Base-by-base conservation (phyloP, 2,888 invertebrate genomes). In the Orthonychiurus folsomi region DNA sequence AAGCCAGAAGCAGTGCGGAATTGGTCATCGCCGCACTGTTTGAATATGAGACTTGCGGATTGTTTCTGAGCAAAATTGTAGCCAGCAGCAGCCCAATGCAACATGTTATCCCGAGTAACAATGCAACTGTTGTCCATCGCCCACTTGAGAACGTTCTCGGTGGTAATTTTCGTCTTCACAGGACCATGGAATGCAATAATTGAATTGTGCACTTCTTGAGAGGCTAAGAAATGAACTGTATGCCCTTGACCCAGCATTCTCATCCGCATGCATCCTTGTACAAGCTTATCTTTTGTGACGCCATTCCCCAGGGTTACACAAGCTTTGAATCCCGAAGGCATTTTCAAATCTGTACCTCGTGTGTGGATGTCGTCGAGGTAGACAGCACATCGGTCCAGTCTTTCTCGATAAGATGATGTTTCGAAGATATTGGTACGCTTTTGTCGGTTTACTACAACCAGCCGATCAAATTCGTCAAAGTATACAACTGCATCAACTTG, bases 91-190 rank as follows among this genome's bases (percentile, higher is more conserved):
- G 1, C 47, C n/a, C n/a, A n/a, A n/a, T n/a, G n/a, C n/a, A n/a
- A n/a, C n/a, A n/a, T n/a, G n/a, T n/a, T n/a, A n/a, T n/a, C n/a
- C n/a, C n/a, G n/a, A n/a, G n/a, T n/a, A n/a, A n/a, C n/a, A n/a
- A n/a, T n/a, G n/a, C n/a, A 21, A 18, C 59, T 70, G 59, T 70
- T 70, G 1, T 15, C 3, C 2, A 56, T 61, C 1, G 58, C 62
- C 70, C 70, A 70, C 3, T 62, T 37, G 1, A 69, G 56, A 20
- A 70, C 64, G 27, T 64, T 60, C 21, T 50, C 21, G 12, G 62
- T 64, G 1, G 23, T 48, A 1, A 64, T 54, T 23, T 47, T 9
- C 3, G 50, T 27, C n/a, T n/a, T n/a, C n/a, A n/a, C n/a, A n/a
- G n/a, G n/a, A n/a, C n/a, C n/a, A n/a, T n/a, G n/a, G n/a, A n/a